Conservation (phyloP, 2,888 invertebrate genomes). For the Sesia bembeciformis region DNA sequence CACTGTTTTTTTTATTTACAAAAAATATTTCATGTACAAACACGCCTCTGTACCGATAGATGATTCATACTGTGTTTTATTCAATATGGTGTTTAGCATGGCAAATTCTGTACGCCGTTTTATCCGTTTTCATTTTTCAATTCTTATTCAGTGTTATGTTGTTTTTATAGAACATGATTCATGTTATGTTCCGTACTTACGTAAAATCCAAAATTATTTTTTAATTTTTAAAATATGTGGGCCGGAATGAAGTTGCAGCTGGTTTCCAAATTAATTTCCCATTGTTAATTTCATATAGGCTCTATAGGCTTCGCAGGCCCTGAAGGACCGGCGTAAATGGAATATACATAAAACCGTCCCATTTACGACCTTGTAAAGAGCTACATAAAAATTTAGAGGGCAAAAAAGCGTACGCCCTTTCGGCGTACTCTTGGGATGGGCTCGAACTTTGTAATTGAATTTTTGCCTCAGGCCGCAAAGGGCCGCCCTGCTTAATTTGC, state of each 20-base stretch:
- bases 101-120: too few relatives aligned
- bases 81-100: too few relatives aligned
- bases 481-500: slow-evolving; percentile 68
- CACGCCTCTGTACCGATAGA: too few relatives aligned
- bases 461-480: slow-evolving; percentile 72
- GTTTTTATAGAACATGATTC: not conserved
- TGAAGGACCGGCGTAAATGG: slow-evolving; percentile 53
- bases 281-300: slow-evolving; percentile 2
- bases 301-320: slow-evolving; percentile 13
- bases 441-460: slow-evolving; percentile 71
- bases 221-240: not conserved
- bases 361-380: slow-evolving; percentile 71
- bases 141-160: too few relatives aligned
- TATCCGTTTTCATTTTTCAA: too few relatives aligned
- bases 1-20: too few relatives aligned
- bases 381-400: slow-evolving; percentile 68
- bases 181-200: not conserved
- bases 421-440: slow-evolving; percentile 66
- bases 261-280: not conserved
- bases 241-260: not conserved
- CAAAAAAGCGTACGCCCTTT: slow-evolving; percentile 56
- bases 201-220: not conserved
- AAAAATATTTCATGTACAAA: too few relatives aligned
- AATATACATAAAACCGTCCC: slow-evolving; percentile 69
- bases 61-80: too few relatives aligned